Evolutionary conservation across 1,140 invertebrate species (phyloP).

Genomic region (Brachionus calyciflorus): DNA sequence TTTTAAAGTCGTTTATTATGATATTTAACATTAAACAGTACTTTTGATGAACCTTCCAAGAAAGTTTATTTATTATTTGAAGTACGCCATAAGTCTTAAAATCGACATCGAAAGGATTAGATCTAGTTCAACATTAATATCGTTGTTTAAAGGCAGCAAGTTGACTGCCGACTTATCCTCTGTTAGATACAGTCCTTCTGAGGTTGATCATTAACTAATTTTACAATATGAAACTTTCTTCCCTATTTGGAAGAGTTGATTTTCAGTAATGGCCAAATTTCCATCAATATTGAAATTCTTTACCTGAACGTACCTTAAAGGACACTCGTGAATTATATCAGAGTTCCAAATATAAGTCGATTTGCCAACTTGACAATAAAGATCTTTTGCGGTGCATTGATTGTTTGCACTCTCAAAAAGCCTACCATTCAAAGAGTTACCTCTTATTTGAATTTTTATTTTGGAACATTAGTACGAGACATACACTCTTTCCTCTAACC

Average conservation of each 20-base stretch:
- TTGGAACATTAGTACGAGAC: constrained; percentile 10
- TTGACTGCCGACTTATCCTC: background rate
- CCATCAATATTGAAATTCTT: constrained; percentile 1
- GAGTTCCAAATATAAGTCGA: constrained; percentile 11
- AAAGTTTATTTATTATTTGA: constrained; percentile 14
- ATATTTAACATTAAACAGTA: too few species aligned
- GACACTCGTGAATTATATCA: constrained; percentile 20
- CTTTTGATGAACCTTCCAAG: too few species aligned
- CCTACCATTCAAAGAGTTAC: background rate
- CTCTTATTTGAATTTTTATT: constrained; percentile 11
- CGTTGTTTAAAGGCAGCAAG: background rate
- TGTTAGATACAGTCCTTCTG: constrained; percentile 12
- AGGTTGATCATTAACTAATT: constrained; percentile 3
- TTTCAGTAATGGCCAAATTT: constrained; percentile 12
- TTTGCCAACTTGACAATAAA: constrained; percentile 11
- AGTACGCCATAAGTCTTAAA: background rate
- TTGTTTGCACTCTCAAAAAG: background rate
- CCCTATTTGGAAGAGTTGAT: constrained; percentile 18
- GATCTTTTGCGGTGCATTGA: background rate
- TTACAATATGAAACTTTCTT: background rate
- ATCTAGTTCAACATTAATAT: constrained; percentile 9
- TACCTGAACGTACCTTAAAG: background rate
- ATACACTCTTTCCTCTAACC: background rate
- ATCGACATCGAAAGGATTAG: background rate
- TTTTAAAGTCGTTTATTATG: too few species aligned